Evolutionary conservation across 2,888 invertebrate genomes (phyloP).

Genomic region (Nasonia oneida): DNA sequence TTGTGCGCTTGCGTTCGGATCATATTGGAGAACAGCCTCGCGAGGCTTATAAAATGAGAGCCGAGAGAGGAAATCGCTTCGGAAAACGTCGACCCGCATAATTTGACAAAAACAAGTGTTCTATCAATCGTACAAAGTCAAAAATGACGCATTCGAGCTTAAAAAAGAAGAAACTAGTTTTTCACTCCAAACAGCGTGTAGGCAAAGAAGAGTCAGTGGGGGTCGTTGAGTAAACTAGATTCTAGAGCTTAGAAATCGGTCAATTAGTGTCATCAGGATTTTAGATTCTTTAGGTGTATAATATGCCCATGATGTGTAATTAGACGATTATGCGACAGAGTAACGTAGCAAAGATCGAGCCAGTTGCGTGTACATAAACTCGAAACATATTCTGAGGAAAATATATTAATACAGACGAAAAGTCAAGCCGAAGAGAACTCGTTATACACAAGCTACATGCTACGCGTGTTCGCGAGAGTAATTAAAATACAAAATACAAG

Average conservation of each 20-base stretch:
- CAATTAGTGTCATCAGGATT: constrained; percentile 61
- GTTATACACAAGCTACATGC: constrained; percentile 36
- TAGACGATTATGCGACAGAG: neutral
- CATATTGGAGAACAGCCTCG: constrained; percentile 40
- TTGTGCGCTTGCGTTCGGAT: constrained; percentile 48
- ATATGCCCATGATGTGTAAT: constrained; percentile 45
- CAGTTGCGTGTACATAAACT: constrained; percentile 60
- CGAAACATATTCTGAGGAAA: constrained; percentile 45
- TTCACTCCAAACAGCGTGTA: constrained; percentile 57
- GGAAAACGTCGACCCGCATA: constrained; percentile 50
- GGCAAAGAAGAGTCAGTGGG: constrained; percentile 27
- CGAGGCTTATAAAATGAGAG: constrained; percentile 20
- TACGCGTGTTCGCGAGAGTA: constrained; percentile 44
- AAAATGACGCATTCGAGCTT: constrained; percentile 57
- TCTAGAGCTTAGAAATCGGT: constrained; percentile 62
- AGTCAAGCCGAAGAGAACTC: constrained; percentile 52
- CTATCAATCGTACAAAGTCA: constrained; percentile 58
- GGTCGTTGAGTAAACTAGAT: constrained; percentile 54
- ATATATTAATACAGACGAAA: constrained; percentile 43
- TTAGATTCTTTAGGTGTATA: constrained; percentile 51
- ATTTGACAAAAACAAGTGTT: constrained; percentile 39
- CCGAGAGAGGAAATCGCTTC: constrained; percentile 36
- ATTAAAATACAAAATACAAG: constrained; percentile 39
- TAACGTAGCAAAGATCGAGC: constrained; percentile 49
- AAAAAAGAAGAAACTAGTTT: constrained; percentile 47